These are phyloP conservation scores for Larimichthys polyactis DNA, from an alignment of 2,113 vertebrate species.

Conservation along the genomic window DNA sequence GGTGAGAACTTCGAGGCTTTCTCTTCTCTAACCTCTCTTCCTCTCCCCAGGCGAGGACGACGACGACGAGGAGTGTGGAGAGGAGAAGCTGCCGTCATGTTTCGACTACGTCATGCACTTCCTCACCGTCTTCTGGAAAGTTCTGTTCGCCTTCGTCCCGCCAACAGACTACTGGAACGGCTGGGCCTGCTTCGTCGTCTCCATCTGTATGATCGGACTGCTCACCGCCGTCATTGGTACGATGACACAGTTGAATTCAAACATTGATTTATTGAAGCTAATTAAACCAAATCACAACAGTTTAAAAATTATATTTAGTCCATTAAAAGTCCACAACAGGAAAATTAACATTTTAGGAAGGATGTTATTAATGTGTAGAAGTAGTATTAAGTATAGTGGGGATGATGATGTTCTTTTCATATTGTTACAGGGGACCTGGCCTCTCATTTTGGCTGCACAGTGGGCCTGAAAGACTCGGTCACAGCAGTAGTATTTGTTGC, in stretches of 20 bases:
- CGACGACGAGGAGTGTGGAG: conserved; percentile 96
- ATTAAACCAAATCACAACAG: too few species aligned
- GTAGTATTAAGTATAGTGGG: neutral
- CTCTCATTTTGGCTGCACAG: conserved; percentile 97
- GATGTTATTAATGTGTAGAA: neutral
- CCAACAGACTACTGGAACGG: conserved; percentile 99
- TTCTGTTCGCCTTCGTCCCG: conserved; percentile 97
- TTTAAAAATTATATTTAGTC: neutral
- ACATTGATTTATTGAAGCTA: neutral
- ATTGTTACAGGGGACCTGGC: conserved; percentile 90
- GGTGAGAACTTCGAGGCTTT: neutral
- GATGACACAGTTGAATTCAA: neutral
- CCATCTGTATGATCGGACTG: conserved; percentile 97
- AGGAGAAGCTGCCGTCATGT: conserved; percentile 99
- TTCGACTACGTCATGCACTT: conserved; percentile 99
- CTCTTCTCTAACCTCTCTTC: neutral
- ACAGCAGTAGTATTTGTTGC: conserved; percentile 98
- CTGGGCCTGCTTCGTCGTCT: conserved; percentile 98
- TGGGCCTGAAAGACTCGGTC: conserved; percentile 97
- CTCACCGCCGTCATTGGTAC: conserved; percentile 93
- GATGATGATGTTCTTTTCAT: neutral
- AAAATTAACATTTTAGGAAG: neutral
- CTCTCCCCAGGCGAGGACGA: conserved; percentile 87
- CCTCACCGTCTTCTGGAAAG: conserved; percentile 99
- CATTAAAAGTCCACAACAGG: neutral